These are phyloP conservation scores for Apamea epomidion DNA, from an alignment of 2,888 invertebrate genomes.

Conservation along the genomic window DNA sequence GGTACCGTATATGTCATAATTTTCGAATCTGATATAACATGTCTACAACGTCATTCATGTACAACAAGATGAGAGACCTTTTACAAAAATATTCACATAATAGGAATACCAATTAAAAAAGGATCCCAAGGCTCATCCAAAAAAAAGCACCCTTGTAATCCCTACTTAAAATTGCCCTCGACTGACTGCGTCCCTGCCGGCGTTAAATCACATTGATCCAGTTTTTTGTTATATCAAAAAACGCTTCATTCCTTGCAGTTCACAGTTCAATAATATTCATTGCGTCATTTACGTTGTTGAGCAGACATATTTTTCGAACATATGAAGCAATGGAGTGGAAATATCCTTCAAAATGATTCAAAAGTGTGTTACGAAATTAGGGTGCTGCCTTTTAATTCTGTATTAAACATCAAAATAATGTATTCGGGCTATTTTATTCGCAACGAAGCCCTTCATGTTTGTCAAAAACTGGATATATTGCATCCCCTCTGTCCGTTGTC, in stretches of 20 bases:
- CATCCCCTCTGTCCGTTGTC: neutral
- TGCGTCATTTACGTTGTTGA: no score
- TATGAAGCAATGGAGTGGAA: no score
- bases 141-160: constrained; percentile 7
- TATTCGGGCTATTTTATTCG: neutral
- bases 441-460: neutral
- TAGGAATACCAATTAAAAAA: constrained; percentile 13
- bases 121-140: neutral
- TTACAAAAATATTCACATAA: neutral
- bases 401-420: neutral
- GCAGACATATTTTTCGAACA: no score
- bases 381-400: neutral
- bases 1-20: neutral
- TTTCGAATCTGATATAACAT: neutral
- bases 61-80: neutral
- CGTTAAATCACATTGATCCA: constrained; percentile 37
- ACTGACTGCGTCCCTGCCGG: neutral
- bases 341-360: no score
- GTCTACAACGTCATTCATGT: neutral
- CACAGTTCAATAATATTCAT: no score
- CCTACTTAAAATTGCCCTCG: constrained; percentile 15
- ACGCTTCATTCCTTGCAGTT: constrained; percentile 9
- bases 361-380: no score
- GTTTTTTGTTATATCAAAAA: constrained; percentile 12
- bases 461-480: neutral